phyloP scores from a whole-genome alignment of 53 echinoderm and acorn worm species.

The Actinopyga echinites region DNA sequence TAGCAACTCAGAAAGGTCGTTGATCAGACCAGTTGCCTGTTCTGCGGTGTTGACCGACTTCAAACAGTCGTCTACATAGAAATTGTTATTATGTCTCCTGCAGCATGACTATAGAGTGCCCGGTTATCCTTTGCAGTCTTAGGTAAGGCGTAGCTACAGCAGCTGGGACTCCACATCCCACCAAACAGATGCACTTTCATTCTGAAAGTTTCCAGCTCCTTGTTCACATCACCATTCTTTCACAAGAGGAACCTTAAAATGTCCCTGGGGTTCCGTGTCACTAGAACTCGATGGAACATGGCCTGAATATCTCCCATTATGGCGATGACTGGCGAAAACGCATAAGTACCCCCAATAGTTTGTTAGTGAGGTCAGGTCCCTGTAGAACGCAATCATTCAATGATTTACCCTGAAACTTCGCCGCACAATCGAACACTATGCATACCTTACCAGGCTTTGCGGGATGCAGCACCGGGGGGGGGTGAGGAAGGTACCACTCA shows the following conservation, averaged over 20 bases:
- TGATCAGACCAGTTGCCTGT: conserved; percentile 5
- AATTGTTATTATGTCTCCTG: too few relatives aligned
- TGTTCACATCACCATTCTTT: conserved; percentile 7
- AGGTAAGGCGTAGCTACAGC: conserved; percentile 57
- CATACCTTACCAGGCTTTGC: conserved; percentile 18
- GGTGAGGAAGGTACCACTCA: conserved; percentile 48
- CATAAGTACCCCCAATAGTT: conserved; percentile 52
- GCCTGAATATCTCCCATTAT: conserved; percentile 51
- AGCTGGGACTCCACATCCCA: conserved; percentile 43
- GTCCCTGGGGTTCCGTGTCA: background rate
- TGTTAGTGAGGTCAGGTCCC: conserved; percentile 60
- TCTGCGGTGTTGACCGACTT: background rate
- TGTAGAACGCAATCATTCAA: background rate
- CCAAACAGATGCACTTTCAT: conserved; percentile 63
- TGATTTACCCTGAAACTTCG: background rate
- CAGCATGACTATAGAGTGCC: too few relatives aligned
- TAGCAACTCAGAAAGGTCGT: conserved; percentile 13
- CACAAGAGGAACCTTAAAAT: conserved; percentile 42
- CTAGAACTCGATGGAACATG: conserved; percentile 43
- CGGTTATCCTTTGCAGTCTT: too few relatives aligned
- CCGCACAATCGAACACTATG: conserved; percentile 40
- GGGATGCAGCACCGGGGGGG: conserved; percentile 18
- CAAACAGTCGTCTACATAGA: conserved; percentile 51
- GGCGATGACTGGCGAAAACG: conserved; percentile 52
- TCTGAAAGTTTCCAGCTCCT: conserved; percentile 25